Base-by-base conservation (phyloP, 2,888 invertebrate species). In the Rhyacophila evoluta region DNA sequence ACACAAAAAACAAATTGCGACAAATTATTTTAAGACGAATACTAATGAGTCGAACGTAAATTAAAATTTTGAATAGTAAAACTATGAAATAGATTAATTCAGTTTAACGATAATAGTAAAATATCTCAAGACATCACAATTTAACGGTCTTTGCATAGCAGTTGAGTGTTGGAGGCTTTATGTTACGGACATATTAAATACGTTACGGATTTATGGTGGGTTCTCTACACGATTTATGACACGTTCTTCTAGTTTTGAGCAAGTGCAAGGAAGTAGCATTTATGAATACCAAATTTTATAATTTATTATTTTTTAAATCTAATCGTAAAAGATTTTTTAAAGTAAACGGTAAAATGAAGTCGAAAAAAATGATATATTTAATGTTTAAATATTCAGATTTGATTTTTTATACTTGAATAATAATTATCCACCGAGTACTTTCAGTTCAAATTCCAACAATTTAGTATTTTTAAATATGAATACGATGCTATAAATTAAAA, bases 141-240 rank as follows among this genome's bases (percentile, higher is more conserved):
- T 78, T 78, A 78, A 78, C 75, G 75, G 78, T 74, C 72, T 75
- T 67, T 76, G 70, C 79, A 79, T 75, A 72, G 75, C 79, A 55
- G 75, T 29, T 25, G 25, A 36, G 71, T 37, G 36, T 71, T 71
- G 27, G 69, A 68, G 70, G 79, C 74, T 67, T 77, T 74, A 77
- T 70, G 77, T 74, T 71, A 71, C 74, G 77, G 77, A 79, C 77
- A 74, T 79, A 79, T 80, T 80, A 74, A 77, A 80, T 80, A 80
- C 77, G 74, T 72, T 70, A 74, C 71, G 74, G 77, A 80, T 80
- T 80, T 80, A 80, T 80, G 76, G 74, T 55, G 55, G 55, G 55
- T 55, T 55, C 55, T 55, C 55, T 55, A 55, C 55, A 25, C 55
- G 55, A 55, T 55, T 55, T 55, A 55, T 55, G 55, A 55, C 55